These are phyloP conservation scores for Spheniscus humboldti DNA, from an alignment of 2,797 vertebrate genomes.

Conservation along the genomic window DNA sequence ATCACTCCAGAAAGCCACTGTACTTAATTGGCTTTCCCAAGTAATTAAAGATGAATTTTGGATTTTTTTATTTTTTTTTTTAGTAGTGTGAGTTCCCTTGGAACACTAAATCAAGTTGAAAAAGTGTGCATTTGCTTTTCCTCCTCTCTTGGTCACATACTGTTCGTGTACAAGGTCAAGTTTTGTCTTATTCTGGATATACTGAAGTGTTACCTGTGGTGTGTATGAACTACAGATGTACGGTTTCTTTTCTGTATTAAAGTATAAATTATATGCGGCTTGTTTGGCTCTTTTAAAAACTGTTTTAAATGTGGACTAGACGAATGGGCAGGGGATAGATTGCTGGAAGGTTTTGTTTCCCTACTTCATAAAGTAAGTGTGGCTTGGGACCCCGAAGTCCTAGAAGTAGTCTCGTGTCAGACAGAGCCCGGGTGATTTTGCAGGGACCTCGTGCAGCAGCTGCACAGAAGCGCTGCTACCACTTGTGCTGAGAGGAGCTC, in stretches of 20 bases:
- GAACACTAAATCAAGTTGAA: not conserved
- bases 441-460: not conserved
- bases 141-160: not conserved
- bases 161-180: conserved; percentile 7
- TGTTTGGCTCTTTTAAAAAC: not conserved
- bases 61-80: not conserved
- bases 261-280: conserved; percentile 31
- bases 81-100: not conserved
- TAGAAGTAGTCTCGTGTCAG: not conserved
- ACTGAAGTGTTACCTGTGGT: conserved; percentile 48
- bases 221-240: conserved; percentile 52
- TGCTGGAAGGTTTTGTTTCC: not conserved
- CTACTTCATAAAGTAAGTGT: not conserved
- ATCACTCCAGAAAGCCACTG: not conserved
- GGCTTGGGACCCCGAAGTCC: not conserved
- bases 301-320: not conserved
- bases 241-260: conserved; percentile 66
- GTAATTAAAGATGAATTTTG: not conserved
- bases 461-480: not conserved
- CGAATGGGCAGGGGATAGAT: not conserved
- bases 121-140: not conserved
- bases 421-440: not conserved
- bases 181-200: conserved; percentile 32
- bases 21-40: not conserved
- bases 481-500: not conserved